Evolutionary conservation across 2,797 vertebrate species (phyloP), one percentile per base, ranked within the genome.

Genomic region (Bufotes viridis): DNA sequence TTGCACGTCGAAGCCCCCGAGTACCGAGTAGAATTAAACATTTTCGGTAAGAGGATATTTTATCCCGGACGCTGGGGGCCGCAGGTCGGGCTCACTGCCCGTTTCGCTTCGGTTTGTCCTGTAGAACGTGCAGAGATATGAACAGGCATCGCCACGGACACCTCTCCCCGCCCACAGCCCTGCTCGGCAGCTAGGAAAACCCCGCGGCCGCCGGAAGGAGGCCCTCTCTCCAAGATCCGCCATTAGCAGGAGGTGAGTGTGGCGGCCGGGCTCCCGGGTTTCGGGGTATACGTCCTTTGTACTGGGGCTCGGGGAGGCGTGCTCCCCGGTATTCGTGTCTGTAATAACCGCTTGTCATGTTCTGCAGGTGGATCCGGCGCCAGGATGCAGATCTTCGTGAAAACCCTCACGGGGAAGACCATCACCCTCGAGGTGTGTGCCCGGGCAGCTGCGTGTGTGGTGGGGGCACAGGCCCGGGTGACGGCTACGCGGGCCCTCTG

Each of bases 391-490:
- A 99, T 99, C 93, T 99, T 99, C 90, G 97, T 99, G 87, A 99
- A 99, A 94, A 99, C 98, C 92, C 96, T 99, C 60, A 99, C 98
- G 90, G 97, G 98, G 93, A 99, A 99, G 92, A 99, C 98, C 7
- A 99, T 99, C 92, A 98, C 98, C 91, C 97, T 99, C 92, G 98
- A 99, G 97, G 97, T 97, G 95, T 69, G 57, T 75, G 58, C 65
- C 17, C 0, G 80, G 24, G 58, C 2, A 42, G 82, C 26, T 18
- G 24, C 7, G 29, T 49, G 65, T 80, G 78, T n/a, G n/a, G 15
- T 2, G 42, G 34, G 8, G n/a, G 9, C 12, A 3, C 24, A 2
- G 83, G 24, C 24, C 11, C 3, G 55, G 18, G 20, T 67, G 20
- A 60, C 13, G 17, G 58, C 1, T 2, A 18, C 14, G 17, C 14